phyloP scores from a whole-genome alignment of 1,140 invertebrate genomes.

The Drosophila jambulina region DNA sequence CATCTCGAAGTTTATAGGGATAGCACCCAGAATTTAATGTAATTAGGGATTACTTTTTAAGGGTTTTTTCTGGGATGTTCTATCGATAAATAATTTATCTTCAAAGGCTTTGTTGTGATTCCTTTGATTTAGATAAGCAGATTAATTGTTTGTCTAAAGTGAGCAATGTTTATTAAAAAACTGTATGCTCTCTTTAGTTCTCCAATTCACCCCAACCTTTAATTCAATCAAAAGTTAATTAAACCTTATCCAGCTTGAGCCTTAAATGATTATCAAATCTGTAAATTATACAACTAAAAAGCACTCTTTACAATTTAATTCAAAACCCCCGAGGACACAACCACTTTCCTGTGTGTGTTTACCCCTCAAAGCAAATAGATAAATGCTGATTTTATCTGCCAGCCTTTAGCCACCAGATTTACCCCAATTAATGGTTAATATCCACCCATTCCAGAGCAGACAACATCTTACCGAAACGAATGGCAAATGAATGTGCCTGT shows the following conservation, averaged over 20 bases:
- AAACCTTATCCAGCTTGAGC: not conserved
- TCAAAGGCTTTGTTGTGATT: too few relatives aligned
- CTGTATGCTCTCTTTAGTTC: too few relatives aligned
- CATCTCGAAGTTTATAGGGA: not conserved
- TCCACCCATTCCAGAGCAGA: not conserved
- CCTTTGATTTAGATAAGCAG: not conserved
- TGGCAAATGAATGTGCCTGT: conserved; percentile 32
- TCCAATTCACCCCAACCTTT: not conserved
- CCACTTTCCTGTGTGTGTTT: not conserved
- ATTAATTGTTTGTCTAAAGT: not conserved
- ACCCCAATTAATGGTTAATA: conserved; percentile 29
- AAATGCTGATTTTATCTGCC: conserved; percentile 6
- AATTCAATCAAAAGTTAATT: not conserved
- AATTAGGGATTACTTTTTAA: not conserved
- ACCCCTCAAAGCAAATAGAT: not conserved
- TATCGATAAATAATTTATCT: not conserved
- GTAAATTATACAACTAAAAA: conserved; percentile 2
- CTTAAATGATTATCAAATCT: not conserved
- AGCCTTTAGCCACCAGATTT: not conserved
- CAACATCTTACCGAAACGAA: conserved; percentile 25
- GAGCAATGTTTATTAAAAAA: not conserved
- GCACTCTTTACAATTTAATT: not conserved
- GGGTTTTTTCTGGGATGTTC: not conserved
- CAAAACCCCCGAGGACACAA: not conserved
- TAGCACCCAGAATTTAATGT: not conserved